Percentiles rank a stretch among this genome's conserved stretches.
phyloP scores from a whole-genome alignment of 2,797 vertebrate species.

The Enteromius trimaculatus region DNA sequence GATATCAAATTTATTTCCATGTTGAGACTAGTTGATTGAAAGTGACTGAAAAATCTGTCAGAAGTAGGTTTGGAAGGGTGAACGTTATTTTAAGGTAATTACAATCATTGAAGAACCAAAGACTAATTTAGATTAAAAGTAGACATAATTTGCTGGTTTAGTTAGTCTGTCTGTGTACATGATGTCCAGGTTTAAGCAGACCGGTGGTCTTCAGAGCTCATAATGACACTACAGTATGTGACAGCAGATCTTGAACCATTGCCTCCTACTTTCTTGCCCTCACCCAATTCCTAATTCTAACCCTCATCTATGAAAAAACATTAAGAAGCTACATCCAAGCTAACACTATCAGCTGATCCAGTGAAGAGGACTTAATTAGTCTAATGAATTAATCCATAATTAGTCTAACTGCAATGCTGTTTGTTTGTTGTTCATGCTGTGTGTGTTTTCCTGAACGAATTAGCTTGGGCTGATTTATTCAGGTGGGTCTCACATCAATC shows the following conservation, averaged over 20 bases:
- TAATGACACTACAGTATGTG: background rate
- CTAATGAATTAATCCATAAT: conserved; percentile 16
- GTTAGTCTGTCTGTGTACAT: conserved; percentile 30
- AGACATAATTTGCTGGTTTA: conserved; percentile 15
- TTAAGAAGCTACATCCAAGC: background rate
- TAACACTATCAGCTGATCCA: background rate
- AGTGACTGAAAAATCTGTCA: conserved; percentile 5
- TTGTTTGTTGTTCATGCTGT: background rate
- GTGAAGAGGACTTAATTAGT: conserved; percentile 19
- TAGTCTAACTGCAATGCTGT: background rate
- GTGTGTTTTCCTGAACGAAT: background rate
- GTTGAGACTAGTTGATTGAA: background rate
- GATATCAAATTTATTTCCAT: background rate
- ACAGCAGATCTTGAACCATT: background rate
- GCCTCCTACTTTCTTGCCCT: background rate
- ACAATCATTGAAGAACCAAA: conserved; percentile 12
- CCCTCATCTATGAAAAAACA: background rate
- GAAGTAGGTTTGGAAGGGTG: background rate
- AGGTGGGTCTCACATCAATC: background rate
- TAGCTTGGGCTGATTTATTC: background rate
- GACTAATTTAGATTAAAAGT: conserved; percentile 23
- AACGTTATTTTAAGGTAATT: conserved; percentile 24
- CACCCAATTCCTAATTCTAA: background rate
- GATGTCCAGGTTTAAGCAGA: background rate
- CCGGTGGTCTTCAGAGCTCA: background rate